A percentile compares a stretch with the other conserved stretches of the same genome.
These are phyloP conservation scores for Datnioides undecimradiatus DNA, from an alignment of 2,113 vertebrate species.

Conservation along the genomic window DNA sequence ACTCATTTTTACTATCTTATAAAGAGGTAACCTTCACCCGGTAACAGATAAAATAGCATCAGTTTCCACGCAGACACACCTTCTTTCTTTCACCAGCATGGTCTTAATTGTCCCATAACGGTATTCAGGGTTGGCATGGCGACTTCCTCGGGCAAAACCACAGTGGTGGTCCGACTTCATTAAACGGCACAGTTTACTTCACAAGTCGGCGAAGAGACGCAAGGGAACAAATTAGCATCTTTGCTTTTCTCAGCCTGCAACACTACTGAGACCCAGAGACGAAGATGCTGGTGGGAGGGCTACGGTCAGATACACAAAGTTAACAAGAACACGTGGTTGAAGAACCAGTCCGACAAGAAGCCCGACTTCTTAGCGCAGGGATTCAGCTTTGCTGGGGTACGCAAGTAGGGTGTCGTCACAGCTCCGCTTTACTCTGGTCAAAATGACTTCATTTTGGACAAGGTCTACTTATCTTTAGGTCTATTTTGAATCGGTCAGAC, in stretches of 20 bases:
- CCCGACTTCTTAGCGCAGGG: neutral
- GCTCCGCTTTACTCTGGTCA: too few relatives aligned
- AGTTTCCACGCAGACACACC: neutral
- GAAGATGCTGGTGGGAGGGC: neutral
- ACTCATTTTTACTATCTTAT: neutral
- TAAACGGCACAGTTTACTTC: neutral
- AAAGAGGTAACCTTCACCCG: neutral
- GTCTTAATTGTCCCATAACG: neutral
- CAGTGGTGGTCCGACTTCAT: constrained; percentile 14
- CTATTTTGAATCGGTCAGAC: neutral
- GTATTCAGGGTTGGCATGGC: neutral
- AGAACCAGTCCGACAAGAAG: neutral
- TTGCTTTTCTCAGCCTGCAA: neutral
- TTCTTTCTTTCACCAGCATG: neutral
- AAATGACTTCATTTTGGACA: neutral
- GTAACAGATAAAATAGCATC: neutral
- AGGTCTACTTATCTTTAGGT: neutral
- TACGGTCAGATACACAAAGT: neutral
- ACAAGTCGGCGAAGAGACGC: neutral
- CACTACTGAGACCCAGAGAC: neutral
- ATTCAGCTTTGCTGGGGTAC: neutral
- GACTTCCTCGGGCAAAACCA: neutral
- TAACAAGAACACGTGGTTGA: neutral
- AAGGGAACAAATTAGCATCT: constrained; percentile 7
- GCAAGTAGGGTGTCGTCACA: neutral